Base-by-base conservation (phyloP, 2,888 invertebrate species). In the Tipula helvola region DNA sequence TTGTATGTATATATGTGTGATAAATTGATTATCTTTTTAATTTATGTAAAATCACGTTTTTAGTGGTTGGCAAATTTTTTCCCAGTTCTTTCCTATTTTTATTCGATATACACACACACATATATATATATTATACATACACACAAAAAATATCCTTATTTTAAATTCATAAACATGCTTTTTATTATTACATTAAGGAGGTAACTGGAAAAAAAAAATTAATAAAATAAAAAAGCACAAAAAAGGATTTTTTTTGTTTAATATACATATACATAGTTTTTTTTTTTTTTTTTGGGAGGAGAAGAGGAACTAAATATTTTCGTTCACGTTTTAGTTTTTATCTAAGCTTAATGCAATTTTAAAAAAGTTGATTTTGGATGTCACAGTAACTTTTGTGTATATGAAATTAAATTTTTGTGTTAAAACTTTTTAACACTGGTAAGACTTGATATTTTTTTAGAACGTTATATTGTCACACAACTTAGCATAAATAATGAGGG, bases 21-120 rank as follows among this genome's bases (percentile, higher is more conserved):
- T 71, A 71, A 71, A 71, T 71, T 71, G 71, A 71, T 71, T 71
- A 71, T 71, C 71, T 28, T 71, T 71, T 71, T 71, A 71, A 71
- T 71, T 71, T 71, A 71, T 71, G 71, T 71, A 71, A 71, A 71
- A 71, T 71, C 71, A 71, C 71, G 71, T 71, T 71, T 71, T 71
- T 71, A 71, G 71, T 71, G 71, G 71, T 71, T 71, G 71, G 71
- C 28, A 71, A 71, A 18, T 10, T 71, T 71, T 71, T 71, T 16
- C 16, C 52, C 16, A 57, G n/a, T 52, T 52, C n/a, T 52, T 52
- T 57, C 18, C 57, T 57, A 71, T 71, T 71, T 71, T 71, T 28
- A 71, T 71, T 71, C 71, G 2, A 71, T n/a, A 71, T 28, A 71
- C 71, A 71, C 28, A 71, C 71, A 28, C n/a, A 3, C 39, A 39